These are phyloP conservation scores for Corbicula japonica DNA, from an alignment of 2,888 invertebrate species.

Conservation along the genomic window DNA sequence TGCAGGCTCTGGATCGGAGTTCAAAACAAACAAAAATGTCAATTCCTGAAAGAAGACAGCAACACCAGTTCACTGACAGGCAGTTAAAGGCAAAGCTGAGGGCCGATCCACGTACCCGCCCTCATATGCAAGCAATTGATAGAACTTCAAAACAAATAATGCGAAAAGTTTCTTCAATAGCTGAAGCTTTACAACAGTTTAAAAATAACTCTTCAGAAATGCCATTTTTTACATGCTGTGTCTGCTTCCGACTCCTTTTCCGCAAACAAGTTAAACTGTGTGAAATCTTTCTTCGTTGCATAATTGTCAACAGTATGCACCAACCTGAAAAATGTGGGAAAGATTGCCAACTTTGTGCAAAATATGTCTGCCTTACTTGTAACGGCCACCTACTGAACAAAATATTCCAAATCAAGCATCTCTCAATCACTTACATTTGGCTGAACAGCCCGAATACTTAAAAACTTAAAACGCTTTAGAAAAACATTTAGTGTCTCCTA, in stretches of 20 bases:
- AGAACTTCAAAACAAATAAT: constrained; percentile 6
- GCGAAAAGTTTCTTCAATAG: constrained; percentile 2
- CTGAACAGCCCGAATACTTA: constrained; percentile 38
- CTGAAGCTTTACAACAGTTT: constrained; percentile 20
- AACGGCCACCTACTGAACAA: constrained; percentile 12
- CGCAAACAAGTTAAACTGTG: constrained; percentile 31
- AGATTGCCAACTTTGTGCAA: constrained; percentile 13
- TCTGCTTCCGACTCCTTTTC: constrained; percentile 33
- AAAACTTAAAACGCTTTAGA: constrained; percentile 59
- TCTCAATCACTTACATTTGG: constrained; percentile 14
- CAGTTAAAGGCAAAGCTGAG: too few relatives aligned
- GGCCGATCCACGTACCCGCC: background rate
- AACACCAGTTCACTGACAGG: background rate
- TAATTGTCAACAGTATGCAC: constrained; percentile 9
- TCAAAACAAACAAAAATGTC: constrained; percentile 15
- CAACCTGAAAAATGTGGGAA: constrained; percentile 8
- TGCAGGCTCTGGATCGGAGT: constrained; percentile 1
- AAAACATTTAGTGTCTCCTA: constrained; percentile 57
- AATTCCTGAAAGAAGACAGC: constrained; percentile 2
- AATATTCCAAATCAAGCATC: constrained; percentile 16
- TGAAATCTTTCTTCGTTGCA: constrained; percentile 18
- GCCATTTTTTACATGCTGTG: constrained; percentile 35
- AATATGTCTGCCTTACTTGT: constrained; percentile 10
- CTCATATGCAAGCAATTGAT: background rate
- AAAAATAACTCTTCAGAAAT: constrained; percentile 11